Conservation (phyloP, 2,113 vertebrate genomes). For the Pollachius pollachius region DNA sequence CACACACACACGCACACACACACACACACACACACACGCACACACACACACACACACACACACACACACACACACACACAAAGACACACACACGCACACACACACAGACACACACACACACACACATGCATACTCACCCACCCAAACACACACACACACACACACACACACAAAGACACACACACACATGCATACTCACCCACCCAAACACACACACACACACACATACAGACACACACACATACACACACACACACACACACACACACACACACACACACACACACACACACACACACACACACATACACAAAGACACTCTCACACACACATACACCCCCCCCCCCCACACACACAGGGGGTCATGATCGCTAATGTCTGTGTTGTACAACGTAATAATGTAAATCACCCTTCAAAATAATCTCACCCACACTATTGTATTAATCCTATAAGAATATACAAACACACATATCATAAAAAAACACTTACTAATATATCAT, state of each 20-base stretch:
- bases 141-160: no score
- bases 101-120: not conserved
- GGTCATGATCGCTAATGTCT: no score
- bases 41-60: slow-evolving; percentile 18
- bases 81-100: not conserved
- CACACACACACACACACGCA: not conserved
- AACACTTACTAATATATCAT: no score
- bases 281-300: slow-evolving; percentile 5
- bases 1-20: not conserved
- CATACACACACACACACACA: no score
- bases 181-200: no score
- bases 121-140: slow-evolving; percentile 1
- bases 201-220: no score
- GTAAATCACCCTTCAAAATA: not conserved
- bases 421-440: not conserved
- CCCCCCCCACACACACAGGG: slow-evolving; percentile 14
- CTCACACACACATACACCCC: not conserved
- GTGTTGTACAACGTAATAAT: not conserved
- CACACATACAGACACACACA: no score
- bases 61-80: not conserved
- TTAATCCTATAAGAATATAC: not conserved
- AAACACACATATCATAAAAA: no score
- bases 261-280: no score
- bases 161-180: no score
- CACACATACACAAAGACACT: slow-evolving; percentile 7